Percentiles rank a stretch among this genome's conserved stretches.
Conservation (phyloP, 2,113 vertebrate species). For the Barbus barbus region DNA sequence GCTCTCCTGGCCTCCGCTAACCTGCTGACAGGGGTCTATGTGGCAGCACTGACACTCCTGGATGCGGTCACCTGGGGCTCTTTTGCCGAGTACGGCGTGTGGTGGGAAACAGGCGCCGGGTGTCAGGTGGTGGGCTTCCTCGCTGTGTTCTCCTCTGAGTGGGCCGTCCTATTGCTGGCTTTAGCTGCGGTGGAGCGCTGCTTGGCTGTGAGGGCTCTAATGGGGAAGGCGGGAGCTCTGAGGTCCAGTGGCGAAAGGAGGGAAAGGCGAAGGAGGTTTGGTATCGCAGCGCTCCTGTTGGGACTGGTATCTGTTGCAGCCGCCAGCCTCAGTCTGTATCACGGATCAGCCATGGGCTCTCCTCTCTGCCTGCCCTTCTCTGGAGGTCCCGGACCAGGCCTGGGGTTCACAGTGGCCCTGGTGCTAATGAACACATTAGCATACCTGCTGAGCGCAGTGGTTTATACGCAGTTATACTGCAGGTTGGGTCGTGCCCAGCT, state of each 20-base stretch:
- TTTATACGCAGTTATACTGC: conserved; percentile 97
- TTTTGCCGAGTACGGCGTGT: conserved; percentile 91
- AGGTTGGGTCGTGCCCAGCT: conserved; percentile 89
- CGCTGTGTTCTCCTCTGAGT: conserved; percentile 92
- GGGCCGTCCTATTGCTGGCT: conserved; percentile 86
- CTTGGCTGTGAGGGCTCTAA: conserved; percentile 80
- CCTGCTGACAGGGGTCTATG: conserved; percentile 90
- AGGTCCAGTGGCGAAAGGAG: conserved; percentile 62
- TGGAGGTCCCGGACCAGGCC: conserved; percentile 80
- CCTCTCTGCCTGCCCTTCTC: conserved; percentile 95
- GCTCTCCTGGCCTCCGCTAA: conserved; percentile 91
- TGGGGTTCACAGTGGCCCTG: conserved; percentile 89
- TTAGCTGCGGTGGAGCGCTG: conserved; percentile 91
- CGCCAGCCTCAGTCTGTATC: conserved; percentile 84
- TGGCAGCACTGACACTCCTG: conserved; percentile 85
- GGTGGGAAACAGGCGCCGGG: conserved; percentile 94
- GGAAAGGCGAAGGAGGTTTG: conserved; percentile 76
- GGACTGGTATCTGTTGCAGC: conserved; percentile 79
- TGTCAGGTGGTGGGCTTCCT: conserved; percentile 88
- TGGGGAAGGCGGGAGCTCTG: conserved; percentile 77
- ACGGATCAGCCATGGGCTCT: conserved; percentile 79
- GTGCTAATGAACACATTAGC: conserved; percentile 92
- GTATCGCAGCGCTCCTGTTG: conserved; percentile 77
- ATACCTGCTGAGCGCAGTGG: conserved; percentile 89
- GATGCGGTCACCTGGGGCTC: conserved; percentile 92